phyloP scores from a whole-genome alignment of 2,888 invertebrate species.

The Cynaeus angustus region DNA sequence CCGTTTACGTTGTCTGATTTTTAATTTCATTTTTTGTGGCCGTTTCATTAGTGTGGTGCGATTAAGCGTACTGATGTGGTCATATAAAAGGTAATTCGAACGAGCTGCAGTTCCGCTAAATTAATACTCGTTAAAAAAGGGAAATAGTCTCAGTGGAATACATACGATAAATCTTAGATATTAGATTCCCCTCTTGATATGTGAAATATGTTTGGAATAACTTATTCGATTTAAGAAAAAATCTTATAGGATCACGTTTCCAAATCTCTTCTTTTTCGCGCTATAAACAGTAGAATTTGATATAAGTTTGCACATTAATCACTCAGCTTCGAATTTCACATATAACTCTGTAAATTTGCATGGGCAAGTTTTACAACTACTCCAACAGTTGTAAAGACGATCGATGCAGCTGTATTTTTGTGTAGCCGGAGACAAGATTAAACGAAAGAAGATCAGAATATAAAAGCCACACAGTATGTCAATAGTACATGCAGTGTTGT shows the following conservation, averaged over 20 bases:
- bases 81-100: conserved; percentile 21
- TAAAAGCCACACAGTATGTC: not conserved
- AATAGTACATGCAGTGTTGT: not conserved
- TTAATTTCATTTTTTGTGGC: conserved; percentile 25
- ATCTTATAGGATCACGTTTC: not conserved
- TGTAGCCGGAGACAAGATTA: not conserved
- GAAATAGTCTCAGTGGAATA: not conserved
- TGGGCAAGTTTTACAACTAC: not conserved
- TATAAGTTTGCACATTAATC: conserved; percentile 16
- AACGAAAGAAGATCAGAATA: not conserved
- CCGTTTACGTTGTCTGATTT: conserved; percentile 16
- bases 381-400: not conserved
- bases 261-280: conserved; percentile 14
- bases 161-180: conserved; percentile 14
- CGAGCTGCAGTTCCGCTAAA: conserved; percentile 23
- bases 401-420: not conserved
- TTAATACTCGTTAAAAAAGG: conserved; percentile 10
- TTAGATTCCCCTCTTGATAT: conserved; percentile 13
- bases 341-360: not conserved
- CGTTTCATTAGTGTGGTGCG: conserved; percentile 15
- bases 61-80: conserved; percentile 14
- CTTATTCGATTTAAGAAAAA: conserved; percentile 7
- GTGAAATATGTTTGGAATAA: conserved; percentile 30
- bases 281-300: conserved; percentile 9
- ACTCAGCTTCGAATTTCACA: not conserved